Evolutionary conservation across 64 coral and sea anemone species (phyloP), one percentile per base, ranked within the genome.

Genomic region (Porites australiensis): DNA sequence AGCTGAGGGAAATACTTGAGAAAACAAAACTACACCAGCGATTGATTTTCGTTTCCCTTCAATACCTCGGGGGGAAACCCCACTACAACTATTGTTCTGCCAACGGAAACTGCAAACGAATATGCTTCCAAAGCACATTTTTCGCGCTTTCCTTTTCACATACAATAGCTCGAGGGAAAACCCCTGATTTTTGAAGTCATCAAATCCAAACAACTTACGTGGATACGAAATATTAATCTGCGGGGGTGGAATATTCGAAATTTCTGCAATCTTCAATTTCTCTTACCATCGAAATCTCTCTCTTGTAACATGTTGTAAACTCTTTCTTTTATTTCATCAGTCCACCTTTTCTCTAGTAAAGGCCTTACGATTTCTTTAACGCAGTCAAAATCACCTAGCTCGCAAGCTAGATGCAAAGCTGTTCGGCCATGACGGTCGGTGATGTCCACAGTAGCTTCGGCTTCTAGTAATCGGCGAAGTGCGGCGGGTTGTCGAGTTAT

Each of bases 361-460:
- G 92, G 95, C 61, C 88, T 87, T 64, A 86, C 87, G 50, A 97
- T 79, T 88, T 90, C 88, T 44, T 94, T 51, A 19, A 94, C 69
- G 45, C 88, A 88, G 6, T 73, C 79, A 11, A 87, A 74, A 63
- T 94, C 92, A 18, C 92, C 92, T 27, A 72, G 60, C 47, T 98
- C 95, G 44, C 92, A 91, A 12, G 95, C 95, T 50, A 98, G 83
- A 81, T 98, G 95, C 8, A 98, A 86, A 13, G 95, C 80, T 44
- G 88, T 98, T 94, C 89, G 90, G 16, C 95, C 95, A 82, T 79
- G 10, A 43, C 91, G 81, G 52, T 93, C 91, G 4, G 75, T 70
- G 43, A 67, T 50, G 50, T 93, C 83, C 6, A 64, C 51, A 9
- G n/a, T 20, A 55, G 82, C 91, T 57, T 82, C 91, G 4, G 58